Percentiles rank a stretch among this genome's conserved stretches.
phyloP scores from a whole-genome alignment of 2,113 vertebrate genomes.

The Dasyprocta punctata region DNA sequence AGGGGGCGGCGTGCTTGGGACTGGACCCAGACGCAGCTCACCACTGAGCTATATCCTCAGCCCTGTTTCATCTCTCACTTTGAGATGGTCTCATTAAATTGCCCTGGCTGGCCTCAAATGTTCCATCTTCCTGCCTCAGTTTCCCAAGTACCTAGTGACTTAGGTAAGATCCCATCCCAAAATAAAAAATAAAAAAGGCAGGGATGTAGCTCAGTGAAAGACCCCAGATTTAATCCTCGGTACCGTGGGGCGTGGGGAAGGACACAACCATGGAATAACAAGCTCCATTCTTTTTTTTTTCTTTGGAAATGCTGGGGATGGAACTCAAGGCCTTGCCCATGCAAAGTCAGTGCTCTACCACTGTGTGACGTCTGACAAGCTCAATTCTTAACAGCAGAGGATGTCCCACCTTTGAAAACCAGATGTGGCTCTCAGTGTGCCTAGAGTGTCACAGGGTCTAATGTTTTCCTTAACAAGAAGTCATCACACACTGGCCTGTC shows the following conservation, averaged over 20 bases:
- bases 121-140: background rate
- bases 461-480: background rate
- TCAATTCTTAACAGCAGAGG: background rate
- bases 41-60: background rate
- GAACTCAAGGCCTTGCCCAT: background rate
- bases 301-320: background rate
- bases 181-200: background rate
- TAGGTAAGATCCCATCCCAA: background rate
- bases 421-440: background rate
- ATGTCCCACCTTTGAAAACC: background rate
- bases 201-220: background rate
- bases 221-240: background rate
- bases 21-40: background rate
- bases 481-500: background rate
- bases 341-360: background rate
- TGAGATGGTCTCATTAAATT: background rate
- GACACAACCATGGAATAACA: background rate
- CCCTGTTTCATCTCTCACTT: background rate
- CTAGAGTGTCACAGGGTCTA: background rate
- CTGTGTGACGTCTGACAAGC: background rate
- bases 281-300: background rate
- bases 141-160: background rate
- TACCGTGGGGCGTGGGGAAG: background rate
- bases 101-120: background rate
- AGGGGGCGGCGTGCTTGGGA: background rate